Conservation (phyloP, 1,140 invertebrate species). For the Hypothenemus hampei region DNA sequence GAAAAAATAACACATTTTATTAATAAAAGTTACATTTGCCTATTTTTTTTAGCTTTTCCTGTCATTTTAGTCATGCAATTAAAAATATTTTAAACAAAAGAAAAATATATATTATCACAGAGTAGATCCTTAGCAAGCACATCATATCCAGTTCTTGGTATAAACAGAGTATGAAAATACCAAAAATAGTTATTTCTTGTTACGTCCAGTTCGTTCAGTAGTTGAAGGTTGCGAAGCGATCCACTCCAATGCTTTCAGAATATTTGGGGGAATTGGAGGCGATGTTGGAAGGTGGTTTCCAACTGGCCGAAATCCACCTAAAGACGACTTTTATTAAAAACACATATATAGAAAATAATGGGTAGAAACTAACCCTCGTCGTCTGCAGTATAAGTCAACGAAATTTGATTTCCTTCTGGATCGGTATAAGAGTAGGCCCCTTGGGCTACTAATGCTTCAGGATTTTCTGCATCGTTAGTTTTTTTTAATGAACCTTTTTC, state of each 20-base stretch:
- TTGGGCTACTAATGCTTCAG: slow-evolving; percentile 54
- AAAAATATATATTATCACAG: no score
- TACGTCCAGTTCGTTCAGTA: slow-evolving; percentile 1
- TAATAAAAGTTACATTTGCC: no score
- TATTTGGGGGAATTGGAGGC: slow-evolving; percentile 71
- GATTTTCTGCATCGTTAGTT: background rate
- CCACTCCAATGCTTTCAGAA: slow-evolving; percentile 68
- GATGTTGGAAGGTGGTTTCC: slow-evolving; percentile 69
- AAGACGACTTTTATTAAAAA: background rate
- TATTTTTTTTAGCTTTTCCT: no score
- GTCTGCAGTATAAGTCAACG: slow-evolving; percentile 65
- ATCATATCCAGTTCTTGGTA: no score
- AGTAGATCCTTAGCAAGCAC: no score
- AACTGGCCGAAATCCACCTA: slow-evolving; percentile 62
- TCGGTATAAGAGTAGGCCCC: slow-evolving; percentile 78
- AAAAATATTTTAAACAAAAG: no score
- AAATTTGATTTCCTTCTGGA: slow-evolving; percentile 71
- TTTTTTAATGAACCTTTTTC: slow-evolving; percentile 19
- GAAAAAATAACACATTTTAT: no score
- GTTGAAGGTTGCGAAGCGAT: slow-evolving; percentile 45
- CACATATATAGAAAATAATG: background rate
- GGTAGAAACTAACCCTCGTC: slow-evolving; percentile 50
- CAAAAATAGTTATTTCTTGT: background rate
- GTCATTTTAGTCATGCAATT: no score
- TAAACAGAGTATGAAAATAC: no score